These are phyloP conservation scores for Ceryle rudis DNA, from an alignment of 2,797 vertebrate genomes.

Conservation along the genomic window DNA sequence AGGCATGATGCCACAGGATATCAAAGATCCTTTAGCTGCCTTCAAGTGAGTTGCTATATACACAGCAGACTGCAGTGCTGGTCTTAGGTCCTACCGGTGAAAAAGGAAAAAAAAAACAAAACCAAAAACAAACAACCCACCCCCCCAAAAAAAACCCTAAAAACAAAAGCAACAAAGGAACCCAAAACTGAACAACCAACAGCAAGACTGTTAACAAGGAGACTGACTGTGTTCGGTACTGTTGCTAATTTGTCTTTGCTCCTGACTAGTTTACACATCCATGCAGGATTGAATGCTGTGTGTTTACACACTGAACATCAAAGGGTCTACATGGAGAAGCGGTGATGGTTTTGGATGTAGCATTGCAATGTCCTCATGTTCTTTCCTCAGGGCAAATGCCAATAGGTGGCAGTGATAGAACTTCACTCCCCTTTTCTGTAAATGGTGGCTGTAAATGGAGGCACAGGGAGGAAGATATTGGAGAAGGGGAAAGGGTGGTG, in stretches of 20 bases:
- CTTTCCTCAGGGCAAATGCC: background rate
- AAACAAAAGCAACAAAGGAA: background rate
- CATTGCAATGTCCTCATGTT: background rate
- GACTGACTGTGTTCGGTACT: fast-evolving
- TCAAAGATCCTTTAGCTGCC: background rate
- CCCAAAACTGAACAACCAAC: background rate
- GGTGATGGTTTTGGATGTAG: background rate
- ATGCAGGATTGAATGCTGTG: background rate
- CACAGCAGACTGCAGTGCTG: background rate
- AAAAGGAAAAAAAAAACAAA: background rate
- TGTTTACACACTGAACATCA: background rate
- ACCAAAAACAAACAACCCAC: background rate
- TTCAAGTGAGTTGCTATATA: background rate
- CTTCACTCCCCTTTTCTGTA: background rate
- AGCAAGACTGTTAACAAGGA: background rate
- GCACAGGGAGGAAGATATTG: background rate
- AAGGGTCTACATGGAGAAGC: background rate
- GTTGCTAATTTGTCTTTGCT: background rate
- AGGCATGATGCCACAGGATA: background rate
- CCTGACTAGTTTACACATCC: background rate
- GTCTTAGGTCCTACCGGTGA: background rate
- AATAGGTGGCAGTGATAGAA: conserved; percentile 45
- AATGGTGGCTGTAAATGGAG: background rate
- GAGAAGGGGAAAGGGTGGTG: conserved; percentile 7
- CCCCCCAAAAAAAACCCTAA: background rate